These are phyloP conservation scores for Spatulosminthurus flaviceps DNA, from an alignment of 2,888 invertebrate genomes.

Conservation along the genomic window DNA sequence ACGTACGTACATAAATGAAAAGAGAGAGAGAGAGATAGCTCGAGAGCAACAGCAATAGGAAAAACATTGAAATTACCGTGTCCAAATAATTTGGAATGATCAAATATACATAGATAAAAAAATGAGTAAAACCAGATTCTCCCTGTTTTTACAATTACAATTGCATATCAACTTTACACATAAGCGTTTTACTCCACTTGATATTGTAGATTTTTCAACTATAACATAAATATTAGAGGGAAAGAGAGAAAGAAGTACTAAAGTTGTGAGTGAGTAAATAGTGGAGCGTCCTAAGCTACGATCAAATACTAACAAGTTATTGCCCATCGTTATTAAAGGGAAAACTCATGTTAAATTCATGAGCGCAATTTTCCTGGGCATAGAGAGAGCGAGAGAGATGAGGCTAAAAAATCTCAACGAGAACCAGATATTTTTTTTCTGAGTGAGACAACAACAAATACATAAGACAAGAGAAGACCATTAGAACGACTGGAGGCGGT, in stretches of 20 bases:
- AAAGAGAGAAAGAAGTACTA: too few species aligned
- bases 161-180: too few species aligned
- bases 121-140: too few species aligned
- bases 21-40: too few species aligned
- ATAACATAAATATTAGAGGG: not conserved
- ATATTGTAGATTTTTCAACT: too few species aligned
- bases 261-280: not conserved
- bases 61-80: too few species aligned
- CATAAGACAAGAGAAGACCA: not conserved
- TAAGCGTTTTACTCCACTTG: too few species aligned
- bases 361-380: slow-evolving; percentile 15
- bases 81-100: too few species aligned
- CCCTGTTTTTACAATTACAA: too few species aligned
- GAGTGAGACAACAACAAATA: slow-evolving; percentile 7
- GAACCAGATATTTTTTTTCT: not conserved
- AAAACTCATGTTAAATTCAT: slow-evolving; percentile 41
- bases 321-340: slow-evolving; percentile 28
- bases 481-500: slow-evolving; percentile 27
- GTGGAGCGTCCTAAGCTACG: not conserved
- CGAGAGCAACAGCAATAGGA: too few species aligned
- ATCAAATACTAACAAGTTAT: slow-evolving; percentile 40
- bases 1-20: too few species aligned
- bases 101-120: too few species aligned
- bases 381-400: not conserved
- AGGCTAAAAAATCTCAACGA: not conserved